Percentiles rank a stretch among this genome's conserved stretches.
Evolutionary conservation across 2,888 invertebrate genomes (phyloP).

Genomic region (Allygus modestus): DNA sequence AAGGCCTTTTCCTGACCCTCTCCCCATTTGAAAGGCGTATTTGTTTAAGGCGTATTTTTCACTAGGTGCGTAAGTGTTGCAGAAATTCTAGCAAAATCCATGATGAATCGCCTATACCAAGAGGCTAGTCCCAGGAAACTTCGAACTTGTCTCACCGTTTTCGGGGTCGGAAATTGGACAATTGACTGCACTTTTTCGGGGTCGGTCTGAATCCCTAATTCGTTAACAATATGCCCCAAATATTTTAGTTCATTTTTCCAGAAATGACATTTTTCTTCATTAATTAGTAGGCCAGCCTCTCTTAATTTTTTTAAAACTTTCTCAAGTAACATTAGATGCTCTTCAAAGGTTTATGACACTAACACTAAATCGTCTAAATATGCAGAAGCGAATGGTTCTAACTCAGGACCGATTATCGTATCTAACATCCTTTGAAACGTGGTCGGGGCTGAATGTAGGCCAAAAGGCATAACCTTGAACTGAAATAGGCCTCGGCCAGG

Average conservation of each 20-base stretch:
- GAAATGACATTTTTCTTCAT: slow-evolving; percentile 49
- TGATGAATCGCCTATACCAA: slow-evolving; percentile 34
- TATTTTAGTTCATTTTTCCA: neutral
- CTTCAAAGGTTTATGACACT: slow-evolving; percentile 45
- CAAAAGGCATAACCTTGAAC: slow-evolving; percentile 71
- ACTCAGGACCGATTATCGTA: slow-evolving; percentile 69
- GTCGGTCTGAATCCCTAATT: neutral
- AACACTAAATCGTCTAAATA: slow-evolving; percentile 38
- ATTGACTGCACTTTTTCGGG: slow-evolving; percentile 12
- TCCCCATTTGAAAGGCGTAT: no score
- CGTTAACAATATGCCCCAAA: slow-evolving; percentile 19
- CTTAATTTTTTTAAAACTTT: slow-evolving; percentile 21
- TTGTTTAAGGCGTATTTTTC: neutral
- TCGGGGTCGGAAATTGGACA: neutral
- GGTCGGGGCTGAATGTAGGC: slow-evolving; percentile 70
- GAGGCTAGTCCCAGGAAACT: slow-evolving; percentile 31
- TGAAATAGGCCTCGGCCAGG: slow-evolving; percentile 66
- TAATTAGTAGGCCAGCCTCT: neutral
- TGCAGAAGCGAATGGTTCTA: slow-evolving; percentile 51
- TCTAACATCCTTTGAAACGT: slow-evolving; percentile 71
- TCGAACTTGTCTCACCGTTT: neutral
- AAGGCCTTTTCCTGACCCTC: neutral
- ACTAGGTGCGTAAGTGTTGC: slow-evolving; percentile 14
- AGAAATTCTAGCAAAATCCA: neutral
- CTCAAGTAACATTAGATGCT: slow-evolving; percentile 58